Evolutionary conservation across 2,797 vertebrate species (phyloP), one percentile per base, ranked within the genome.

Genomic region (Tenualosa ilisha): DNA sequence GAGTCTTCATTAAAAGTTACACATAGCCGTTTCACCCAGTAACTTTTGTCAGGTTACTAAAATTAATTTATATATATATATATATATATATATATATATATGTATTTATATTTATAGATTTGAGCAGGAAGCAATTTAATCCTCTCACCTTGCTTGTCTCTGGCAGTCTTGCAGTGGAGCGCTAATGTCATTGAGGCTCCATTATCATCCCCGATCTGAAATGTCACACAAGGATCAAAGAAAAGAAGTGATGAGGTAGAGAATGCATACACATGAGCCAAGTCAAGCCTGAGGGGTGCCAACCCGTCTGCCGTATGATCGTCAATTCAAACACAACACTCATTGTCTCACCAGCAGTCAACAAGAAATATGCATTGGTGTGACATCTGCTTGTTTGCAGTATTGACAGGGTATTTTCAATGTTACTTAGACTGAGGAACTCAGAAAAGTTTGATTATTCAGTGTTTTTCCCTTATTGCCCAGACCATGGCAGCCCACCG

Each of bases 1-100:
- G 87, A 88, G 83, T 86, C 83, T 88, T 91, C 88, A 90, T 91
- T 91, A 91, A 91, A 91, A 91, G 88, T 91, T 89, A 85, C 86
- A 83, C 84, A 86, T 56, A 79, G 84, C 82, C 84, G 83, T 81
- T 84, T 81, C 83, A 85, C 86, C 86, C 50, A 13, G 6, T 37
- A 79, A 79, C 72, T 79, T 79, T 79, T 79, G 72, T 79, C 72
- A 79, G 72, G 72, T 79, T 79, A 46, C 37, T 79, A 22, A 43
- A 20, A 72, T 40, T 56, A 72, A 40, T 54, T 3, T 54, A 54
- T 54, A 54, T 54, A 54, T 17, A 54, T 54, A 54, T 54, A 54
- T 54, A 51, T 51, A 9, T 51, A 9, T 51, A 9, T 51, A 51
- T 51, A 51, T 51, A 51, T 51, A 12, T 51, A 12, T 56, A 1